Evolutionary conservation across 2,113 vertebrate species (phyloP), one percentile per base, ranked within the genome.

Genomic region (Chaetorhynchus papuensis): DNA sequence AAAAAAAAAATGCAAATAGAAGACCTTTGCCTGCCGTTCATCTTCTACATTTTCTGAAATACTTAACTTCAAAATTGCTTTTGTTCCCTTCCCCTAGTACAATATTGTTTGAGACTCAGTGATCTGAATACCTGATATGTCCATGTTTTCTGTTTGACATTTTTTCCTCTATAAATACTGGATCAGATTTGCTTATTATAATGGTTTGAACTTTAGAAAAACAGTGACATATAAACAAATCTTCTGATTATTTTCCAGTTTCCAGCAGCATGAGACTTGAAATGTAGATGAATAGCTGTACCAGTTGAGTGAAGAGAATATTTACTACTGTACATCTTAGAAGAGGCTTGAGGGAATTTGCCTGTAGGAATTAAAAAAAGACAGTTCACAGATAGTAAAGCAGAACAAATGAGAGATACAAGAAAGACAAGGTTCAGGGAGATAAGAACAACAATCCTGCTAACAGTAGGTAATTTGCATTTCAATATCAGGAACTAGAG

Each of bases 321-420:
- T 80, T 93, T 85, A 88, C 71, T 41, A 39, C 59, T 50, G 37
- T 80, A 42, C 33, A 35, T 71, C 70, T 76, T 57, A 66, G 75
- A 95, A 87, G 35, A 93, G 39, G 21, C 54, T 75, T 79, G 54
- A 84, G 74, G 69, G 77, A 93, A 81, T 83, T 91, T 87, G 39
- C 65, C 56, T 68, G 44, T 49, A 93, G 65, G 74, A 96, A 88
- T 91, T 89, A 18, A 76, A 91, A 96, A 93, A 61, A 83, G 59
- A 50, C 21, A 70, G 39, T 63, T 95, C 85, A 86, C 31, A 63
- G 80, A 52, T 45, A 85, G 72, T 88, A 94, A 92, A 90, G 54
- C 47, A 72, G 54, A 96, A 83, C 27, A 86, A 95, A 94, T 59
- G 54, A 53, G 47, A 78, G 61, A 87, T 59, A 81, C 64, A 74